Conservation (phyloP, 1,140 invertebrate species). For the Bombyx mandarina region DNA sequence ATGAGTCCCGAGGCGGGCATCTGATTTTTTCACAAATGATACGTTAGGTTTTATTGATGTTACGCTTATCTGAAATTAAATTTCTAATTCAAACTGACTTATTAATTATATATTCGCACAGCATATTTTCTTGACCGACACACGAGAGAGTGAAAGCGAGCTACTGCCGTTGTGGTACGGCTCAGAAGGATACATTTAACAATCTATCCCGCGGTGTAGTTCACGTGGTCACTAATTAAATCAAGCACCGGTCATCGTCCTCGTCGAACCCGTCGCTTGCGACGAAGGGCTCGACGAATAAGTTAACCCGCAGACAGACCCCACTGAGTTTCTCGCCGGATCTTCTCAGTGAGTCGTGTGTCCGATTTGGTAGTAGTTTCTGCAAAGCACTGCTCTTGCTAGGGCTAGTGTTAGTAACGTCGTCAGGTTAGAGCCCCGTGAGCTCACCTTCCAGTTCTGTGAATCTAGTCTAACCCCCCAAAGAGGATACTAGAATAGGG, state of each 20-base stretch:
- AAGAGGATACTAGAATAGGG: no score
- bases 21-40: not conserved
- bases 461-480: no score
- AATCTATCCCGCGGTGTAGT: not conserved
- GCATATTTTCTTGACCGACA: not conserved
- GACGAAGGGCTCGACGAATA: no score
- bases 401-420: no score
- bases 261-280: no score
- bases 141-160: not conserved
- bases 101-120: not conserved
- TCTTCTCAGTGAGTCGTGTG: no score
- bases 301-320: no score
- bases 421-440: not conserved
- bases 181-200: not conserved
- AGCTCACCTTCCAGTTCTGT: not conserved
- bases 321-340: no score
- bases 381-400: no score
- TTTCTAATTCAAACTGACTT: not conserved
- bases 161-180: not conserved
- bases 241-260: no score
- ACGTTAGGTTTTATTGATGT: not conserved
- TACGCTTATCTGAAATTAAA: not conserved
- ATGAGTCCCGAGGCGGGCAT: not conserved
- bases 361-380: no score
- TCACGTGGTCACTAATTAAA: not conserved